These are phyloP conservation scores for Gallinago stenura DNA, from an alignment of 2,797 vertebrate genomes.

Conservation along the genomic window DNA sequence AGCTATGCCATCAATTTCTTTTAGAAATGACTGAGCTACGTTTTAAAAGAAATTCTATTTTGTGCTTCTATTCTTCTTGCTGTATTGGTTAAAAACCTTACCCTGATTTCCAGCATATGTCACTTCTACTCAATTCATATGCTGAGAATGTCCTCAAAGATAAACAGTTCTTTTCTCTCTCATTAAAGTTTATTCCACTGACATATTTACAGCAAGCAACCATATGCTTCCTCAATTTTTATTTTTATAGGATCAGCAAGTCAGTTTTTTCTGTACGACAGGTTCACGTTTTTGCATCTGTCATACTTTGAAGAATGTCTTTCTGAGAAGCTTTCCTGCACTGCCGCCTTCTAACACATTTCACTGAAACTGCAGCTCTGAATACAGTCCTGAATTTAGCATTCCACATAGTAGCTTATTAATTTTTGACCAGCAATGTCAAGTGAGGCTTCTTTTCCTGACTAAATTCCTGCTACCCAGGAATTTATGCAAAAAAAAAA, in stretches of 20 bases:
- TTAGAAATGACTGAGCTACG: background rate
- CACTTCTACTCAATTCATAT: background rate
- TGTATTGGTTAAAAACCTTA: background rate
- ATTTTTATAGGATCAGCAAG: conserved; percentile 7
- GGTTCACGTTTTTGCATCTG: background rate
- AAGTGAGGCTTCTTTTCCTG: background rate
- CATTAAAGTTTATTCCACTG: background rate
- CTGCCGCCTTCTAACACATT: background rate
- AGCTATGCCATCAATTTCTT: background rate
- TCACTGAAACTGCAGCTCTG: background rate
- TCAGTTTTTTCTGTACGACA: background rate
- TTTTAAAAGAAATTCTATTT: background rate
- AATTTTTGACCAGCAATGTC: background rate
- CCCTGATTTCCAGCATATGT: background rate
- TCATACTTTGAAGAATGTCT: background rate
- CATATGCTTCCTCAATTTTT: conserved; percentile 20
- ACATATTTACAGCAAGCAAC: conserved; percentile 19
- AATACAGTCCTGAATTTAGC: background rate
- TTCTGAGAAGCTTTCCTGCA: background rate
- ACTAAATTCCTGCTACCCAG: background rate
- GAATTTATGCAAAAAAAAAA: too few relatives aligned
- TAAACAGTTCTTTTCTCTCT: background rate
- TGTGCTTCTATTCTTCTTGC: background rate
- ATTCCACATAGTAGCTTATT: background rate
- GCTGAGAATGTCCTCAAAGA: background rate